Evolutionary conservation across 2,888 invertebrate species (phyloP).

Genomic region (Ceramica pisi): DNA sequence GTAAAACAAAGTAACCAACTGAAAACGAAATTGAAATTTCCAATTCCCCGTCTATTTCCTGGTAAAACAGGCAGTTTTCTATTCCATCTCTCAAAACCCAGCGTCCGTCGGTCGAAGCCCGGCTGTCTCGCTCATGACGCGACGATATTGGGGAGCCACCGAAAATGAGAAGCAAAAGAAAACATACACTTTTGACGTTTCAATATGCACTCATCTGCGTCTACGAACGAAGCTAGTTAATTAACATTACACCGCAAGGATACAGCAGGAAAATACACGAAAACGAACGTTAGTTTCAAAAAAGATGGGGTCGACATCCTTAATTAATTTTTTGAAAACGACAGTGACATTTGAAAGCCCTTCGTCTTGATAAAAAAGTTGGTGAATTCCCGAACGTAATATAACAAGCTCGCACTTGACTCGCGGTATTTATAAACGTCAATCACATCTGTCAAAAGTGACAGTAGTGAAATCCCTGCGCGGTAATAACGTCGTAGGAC

Average conservation of each 20-base stretch:
- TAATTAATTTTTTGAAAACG: slow-evolving; percentile 56
- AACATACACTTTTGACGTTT: slow-evolving; percentile 86
- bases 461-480: slow-evolving; percentile 89
- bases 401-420: slow-evolving; percentile 87
- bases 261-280: slow-evolving; percentile 32
- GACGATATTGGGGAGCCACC: slow-evolving; percentile 86
- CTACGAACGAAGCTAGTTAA: slow-evolving; percentile 76
- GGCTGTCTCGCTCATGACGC: slow-evolving; percentile 85
- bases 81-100: slow-evolving; percentile 83
- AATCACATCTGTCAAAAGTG: slow-evolving; percentile 89
- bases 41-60: slow-evolving; percentile 87
- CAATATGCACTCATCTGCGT: slow-evolving; percentile 89
- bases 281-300: slow-evolving; percentile 34
- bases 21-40: slow-evolving; percentile 86
- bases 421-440: slow-evolving; percentile 88
- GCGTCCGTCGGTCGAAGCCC: slow-evolving; percentile 74
- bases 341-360: slow-evolving; percentile 78
- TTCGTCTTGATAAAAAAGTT: slow-evolving; percentile 82
- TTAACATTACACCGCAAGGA: slow-evolving; percentile 70
- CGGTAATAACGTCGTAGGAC: slow-evolving; percentile 87
- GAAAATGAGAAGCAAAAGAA: slow-evolving; percentile 90
- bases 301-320: slow-evolving; percentile 25
- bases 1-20: slow-evolving; percentile 79
- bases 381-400: slow-evolving; percentile 76
- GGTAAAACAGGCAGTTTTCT: slow-evolving; percentile 86